Evolutionary conservation across 2,113 vertebrate species (phyloP).

Genomic region (Bubo blakistoni): DNA sequence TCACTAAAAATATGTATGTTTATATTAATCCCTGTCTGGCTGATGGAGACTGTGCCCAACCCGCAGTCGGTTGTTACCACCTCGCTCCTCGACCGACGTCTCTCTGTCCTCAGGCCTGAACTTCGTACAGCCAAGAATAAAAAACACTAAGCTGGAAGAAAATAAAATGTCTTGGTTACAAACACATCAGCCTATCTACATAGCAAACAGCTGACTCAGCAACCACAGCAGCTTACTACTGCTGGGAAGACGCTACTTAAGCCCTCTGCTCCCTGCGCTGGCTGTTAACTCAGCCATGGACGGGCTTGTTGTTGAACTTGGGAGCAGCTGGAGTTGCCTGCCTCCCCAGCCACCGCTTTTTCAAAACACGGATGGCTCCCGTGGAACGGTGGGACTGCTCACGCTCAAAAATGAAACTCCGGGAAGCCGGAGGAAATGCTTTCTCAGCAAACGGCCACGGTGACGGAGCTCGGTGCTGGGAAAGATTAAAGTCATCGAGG

Average conservation of each 20-base stretch:
- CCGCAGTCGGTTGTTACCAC: fast-evolving
- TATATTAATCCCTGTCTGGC: not conserved
- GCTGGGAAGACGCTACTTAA: not conserved
- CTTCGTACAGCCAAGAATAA: not conserved
- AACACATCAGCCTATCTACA: not conserved
- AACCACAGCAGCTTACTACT: not conserved
- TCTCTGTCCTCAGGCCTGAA: not conserved
- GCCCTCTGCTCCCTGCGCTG: fast-evolving
- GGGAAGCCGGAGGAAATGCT: not conserved
- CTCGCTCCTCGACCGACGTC: not conserved
- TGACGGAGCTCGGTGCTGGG: not conserved
- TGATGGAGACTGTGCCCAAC: not conserved
- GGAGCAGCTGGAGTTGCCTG: not conserved
- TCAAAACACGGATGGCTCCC: not conserved
- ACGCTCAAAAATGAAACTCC: not conserved
- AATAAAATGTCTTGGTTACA: not conserved
- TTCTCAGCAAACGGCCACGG: not conserved
- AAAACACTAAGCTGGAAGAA: not conserved
- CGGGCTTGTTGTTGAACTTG: not conserved
- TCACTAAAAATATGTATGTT: not conserved
- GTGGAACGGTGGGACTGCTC: not conserved
- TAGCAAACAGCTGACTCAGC: not conserved
- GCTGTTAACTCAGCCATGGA: fast-evolving
- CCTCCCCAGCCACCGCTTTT: not conserved
- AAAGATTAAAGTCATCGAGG: slow-evolving; percentile 35